Percentiles rank a stretch among this genome's conserved stretches.
Evolutionary conservation across 2,797 vertebrate genomes (phyloP).

Genomic region (Distichodus sexfasciatus): DNA sequence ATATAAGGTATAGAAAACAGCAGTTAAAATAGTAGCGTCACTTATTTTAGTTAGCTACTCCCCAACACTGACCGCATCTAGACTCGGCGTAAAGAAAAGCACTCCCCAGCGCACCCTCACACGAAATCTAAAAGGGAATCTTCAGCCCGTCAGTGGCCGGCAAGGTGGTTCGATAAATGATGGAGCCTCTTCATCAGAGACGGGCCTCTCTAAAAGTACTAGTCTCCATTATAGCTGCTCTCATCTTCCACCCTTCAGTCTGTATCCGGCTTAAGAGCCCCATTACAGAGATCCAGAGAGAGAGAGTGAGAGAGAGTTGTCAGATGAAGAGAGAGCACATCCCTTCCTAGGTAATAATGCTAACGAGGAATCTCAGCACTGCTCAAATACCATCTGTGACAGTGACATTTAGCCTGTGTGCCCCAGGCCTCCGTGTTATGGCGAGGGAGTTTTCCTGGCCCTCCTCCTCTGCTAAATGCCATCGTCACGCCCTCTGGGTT

Average conservation of each 20-base stretch:
- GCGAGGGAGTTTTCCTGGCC: background rate
- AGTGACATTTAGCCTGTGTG: conserved; percentile 43
- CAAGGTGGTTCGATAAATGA: background rate
- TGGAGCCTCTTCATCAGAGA: background rate
- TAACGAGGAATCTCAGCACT: conserved; percentile 27
- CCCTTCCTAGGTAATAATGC: conserved; percentile 29
- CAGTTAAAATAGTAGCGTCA: too few relatives aligned
- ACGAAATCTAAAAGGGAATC: background rate
- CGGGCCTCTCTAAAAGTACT: background rate
- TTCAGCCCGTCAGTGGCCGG: background rate
- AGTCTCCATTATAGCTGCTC: background rate
- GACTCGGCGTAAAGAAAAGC: background rate
- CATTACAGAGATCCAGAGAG: background rate
- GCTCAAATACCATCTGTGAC: conserved; percentile 37
- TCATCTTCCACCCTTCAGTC: conserved; percentile 4
- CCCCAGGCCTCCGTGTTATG: conserved; percentile 1
- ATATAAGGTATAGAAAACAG: too few relatives aligned
- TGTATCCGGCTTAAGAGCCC: background rate
- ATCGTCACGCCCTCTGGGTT: conserved; percentile 20
- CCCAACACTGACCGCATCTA: too few relatives aligned
- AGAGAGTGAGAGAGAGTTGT: background rate
- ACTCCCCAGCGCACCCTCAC: background rate
- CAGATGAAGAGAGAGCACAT: background rate
- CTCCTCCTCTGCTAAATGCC: conserved; percentile 36
- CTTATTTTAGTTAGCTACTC: too few relatives aligned